Conservation (phyloP, 2,888 invertebrate species). For the Lepidonotus clava region DNA sequence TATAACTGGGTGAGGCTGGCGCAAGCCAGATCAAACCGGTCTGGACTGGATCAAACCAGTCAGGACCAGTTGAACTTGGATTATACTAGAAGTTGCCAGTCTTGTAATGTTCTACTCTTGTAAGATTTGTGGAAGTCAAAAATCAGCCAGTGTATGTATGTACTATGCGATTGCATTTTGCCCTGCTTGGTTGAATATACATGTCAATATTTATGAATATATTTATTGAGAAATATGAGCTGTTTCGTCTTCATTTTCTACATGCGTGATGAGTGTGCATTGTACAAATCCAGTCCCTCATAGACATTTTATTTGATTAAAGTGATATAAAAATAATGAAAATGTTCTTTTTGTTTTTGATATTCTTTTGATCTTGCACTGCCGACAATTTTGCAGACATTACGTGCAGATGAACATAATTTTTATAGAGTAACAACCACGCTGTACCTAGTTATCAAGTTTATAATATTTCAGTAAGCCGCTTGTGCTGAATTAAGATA, state of each 20-base stretch:
- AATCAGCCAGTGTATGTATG: conserved; percentile 44
- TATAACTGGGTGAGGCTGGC: background rate
- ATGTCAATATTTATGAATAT: conserved; percentile 53
- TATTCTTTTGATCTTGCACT: too few species aligned
- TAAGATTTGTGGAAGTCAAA: conserved; percentile 26
- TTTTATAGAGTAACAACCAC: too few species aligned
- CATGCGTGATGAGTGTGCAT: conserved; percentile 51
- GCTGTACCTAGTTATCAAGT: too few species aligned
- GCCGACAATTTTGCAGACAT: too few species aligned
- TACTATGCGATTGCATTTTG: conserved; percentile 36
- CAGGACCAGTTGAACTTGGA: background rate
- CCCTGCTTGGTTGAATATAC: conserved; percentile 45
- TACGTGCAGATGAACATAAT: too few species aligned
- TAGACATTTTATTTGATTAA: conserved; percentile 53
- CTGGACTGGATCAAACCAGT: background rate
- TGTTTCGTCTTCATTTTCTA: conserved; percentile 53
- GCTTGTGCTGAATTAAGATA: too few species aligned
- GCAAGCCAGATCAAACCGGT: background rate
- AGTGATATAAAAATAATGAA: conserved; percentile 41
- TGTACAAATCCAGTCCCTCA: conserved; percentile 54
- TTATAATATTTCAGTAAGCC: too few species aligned
- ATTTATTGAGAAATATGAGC: conserved; percentile 48
- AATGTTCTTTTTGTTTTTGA: background rate
- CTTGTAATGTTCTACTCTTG: conserved; percentile 32
- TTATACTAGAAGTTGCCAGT: conserved; percentile 19